A percentile compares a stretch with the other conserved stretches of the same genome.
These are phyloP conservation scores for Acanthosepion lycidas DNA, from an alignment of 2,888 invertebrate genomes.

Conservation along the genomic window DNA sequence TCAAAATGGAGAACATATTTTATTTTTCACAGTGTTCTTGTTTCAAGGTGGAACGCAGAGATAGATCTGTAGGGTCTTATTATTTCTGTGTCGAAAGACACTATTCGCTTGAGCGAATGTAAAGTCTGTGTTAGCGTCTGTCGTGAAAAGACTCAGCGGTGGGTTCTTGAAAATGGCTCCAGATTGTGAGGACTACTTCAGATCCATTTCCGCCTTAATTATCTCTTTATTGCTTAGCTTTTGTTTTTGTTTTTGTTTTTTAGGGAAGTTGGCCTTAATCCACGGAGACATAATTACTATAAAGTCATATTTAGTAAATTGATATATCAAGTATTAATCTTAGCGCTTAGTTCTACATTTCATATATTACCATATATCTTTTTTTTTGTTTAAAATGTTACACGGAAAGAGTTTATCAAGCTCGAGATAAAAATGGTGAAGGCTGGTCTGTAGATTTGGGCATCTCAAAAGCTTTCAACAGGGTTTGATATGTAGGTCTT, in stretches of 20 bases:
- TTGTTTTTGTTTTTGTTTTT: background rate
- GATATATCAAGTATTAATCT: background rate
- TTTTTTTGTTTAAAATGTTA: no score
- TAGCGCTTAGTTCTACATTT: no score
- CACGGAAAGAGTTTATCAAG: no score
- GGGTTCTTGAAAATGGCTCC: background rate
- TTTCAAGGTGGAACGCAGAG: background rate
- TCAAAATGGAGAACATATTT: background rate
- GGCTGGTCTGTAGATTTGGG: no score
- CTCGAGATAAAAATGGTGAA: no score
- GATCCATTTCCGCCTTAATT: background rate
- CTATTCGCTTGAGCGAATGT: background rate
- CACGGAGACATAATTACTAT: no score
- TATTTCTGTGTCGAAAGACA: background rate
- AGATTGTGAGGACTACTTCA: background rate
- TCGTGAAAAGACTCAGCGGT: background rate
- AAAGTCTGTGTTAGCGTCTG: background rate
- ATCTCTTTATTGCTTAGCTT: background rate
- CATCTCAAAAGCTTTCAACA: no score
- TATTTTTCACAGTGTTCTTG: background rate
- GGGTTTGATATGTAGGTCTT: no score
- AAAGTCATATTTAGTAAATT: background rate
- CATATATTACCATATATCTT: no score
- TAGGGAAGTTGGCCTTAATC: no score
- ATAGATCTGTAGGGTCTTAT: background rate